Conservation (phyloP, 2,888 invertebrate species). For the Belgica antarctica region DNA sequence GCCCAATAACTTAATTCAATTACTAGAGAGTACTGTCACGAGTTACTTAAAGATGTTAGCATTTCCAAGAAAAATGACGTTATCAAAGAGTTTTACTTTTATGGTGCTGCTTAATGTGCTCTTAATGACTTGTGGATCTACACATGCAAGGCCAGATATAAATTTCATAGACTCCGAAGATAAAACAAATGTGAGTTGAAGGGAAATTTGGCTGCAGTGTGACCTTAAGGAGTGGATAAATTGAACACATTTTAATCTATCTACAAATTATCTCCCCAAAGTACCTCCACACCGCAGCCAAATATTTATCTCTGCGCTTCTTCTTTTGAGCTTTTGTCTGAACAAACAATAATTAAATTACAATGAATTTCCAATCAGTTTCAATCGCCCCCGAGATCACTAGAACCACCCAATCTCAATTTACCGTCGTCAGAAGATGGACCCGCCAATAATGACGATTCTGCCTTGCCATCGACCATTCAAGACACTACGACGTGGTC, state of each 20-base stretch:
- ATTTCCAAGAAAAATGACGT: slow-evolving; percentile 26
- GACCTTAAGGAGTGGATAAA: background rate
- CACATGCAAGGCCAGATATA: slow-evolving; percentile 41
- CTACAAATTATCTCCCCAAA: too few species aligned
- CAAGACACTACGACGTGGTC: slow-evolving; percentile 18
- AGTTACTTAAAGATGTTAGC: background rate
- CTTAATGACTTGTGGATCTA: slow-evolving; percentile 41
- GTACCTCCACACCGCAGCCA: too few species aligned
- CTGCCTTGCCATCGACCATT: slow-evolving; percentile 9
- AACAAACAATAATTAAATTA: slow-evolving; percentile 6
- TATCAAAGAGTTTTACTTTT: slow-evolving; percentile 18
- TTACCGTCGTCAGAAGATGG: slow-evolving; percentile 35
- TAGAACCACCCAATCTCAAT: slow-evolving; percentile 28
- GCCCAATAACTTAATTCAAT: slow-evolving; percentile 30
- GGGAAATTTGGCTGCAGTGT: background rate
- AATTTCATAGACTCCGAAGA: slow-evolving; percentile 7
- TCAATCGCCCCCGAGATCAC: slow-evolving; percentile 18
- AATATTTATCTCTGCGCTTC: too few species aligned
- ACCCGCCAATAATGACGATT: slow-evolving; percentile 19
- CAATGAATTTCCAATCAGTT: slow-evolving; percentile 1
- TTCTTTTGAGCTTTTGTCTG: too few species aligned
- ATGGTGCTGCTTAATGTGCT: slow-evolving; percentile 44
- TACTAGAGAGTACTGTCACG: background rate
- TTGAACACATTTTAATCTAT: too few species aligned
- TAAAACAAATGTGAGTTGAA: slow-evolving; percentile 33